Conservation (phyloP, 2,797 vertebrate species). For the Chelidonichthys spinosus region DNA sequence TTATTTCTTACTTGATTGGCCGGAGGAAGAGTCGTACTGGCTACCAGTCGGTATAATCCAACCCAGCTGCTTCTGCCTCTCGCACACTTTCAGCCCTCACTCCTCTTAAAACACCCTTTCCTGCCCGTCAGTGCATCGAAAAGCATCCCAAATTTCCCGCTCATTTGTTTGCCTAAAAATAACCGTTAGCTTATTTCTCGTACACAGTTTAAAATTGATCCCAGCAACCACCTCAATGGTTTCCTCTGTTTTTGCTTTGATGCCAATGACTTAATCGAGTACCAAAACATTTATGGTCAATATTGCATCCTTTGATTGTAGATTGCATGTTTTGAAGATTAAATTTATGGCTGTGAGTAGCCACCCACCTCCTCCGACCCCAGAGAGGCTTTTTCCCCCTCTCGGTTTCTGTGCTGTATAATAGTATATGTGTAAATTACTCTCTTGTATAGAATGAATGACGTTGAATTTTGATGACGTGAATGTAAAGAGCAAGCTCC, state of each 20-base stretch:
- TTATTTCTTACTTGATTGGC: slow-evolving; percentile 97
- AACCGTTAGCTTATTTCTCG: slow-evolving; percentile 47
- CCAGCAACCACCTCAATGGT: slow-evolving; percentile 23
- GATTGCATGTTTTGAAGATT: slow-evolving; percentile 76
- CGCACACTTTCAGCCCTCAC: slow-evolving; percentile 22
- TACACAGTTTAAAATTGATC: slow-evolving; percentile 30
- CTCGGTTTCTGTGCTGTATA: slow-evolving; percentile 71
- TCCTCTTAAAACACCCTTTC: slow-evolving; percentile 26
- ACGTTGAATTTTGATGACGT: slow-evolving; percentile 67
- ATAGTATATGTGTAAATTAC: slow-evolving; percentile 74
- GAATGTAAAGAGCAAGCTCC: slow-evolving; percentile 74
- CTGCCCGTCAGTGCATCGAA: slow-evolving; percentile 34
- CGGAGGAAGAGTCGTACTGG: slow-evolving; percentile 95
- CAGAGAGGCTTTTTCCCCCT: slow-evolving; percentile 56
- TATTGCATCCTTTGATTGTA: slow-evolving; percentile 69
- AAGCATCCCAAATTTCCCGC: slow-evolving; percentile 32
- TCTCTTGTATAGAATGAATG: slow-evolving; percentile 79
- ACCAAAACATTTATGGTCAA: slow-evolving; percentile 62
- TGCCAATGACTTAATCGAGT: slow-evolving; percentile 67
- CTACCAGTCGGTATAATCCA: slow-evolving; percentile 94
- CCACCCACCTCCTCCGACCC: slow-evolving; percentile 38
- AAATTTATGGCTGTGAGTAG: slow-evolving; percentile 56
- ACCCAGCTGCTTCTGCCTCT: slow-evolving; percentile 47
- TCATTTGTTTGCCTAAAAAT: slow-evolving; percentile 38
- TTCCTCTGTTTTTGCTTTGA: slow-evolving; percentile 50